Percentiles rank a stretch among this genome's conserved stretches.
phyloP scores from a whole-genome alignment of 2,113 vertebrate species.

The Lontra canadensis region DNA sequence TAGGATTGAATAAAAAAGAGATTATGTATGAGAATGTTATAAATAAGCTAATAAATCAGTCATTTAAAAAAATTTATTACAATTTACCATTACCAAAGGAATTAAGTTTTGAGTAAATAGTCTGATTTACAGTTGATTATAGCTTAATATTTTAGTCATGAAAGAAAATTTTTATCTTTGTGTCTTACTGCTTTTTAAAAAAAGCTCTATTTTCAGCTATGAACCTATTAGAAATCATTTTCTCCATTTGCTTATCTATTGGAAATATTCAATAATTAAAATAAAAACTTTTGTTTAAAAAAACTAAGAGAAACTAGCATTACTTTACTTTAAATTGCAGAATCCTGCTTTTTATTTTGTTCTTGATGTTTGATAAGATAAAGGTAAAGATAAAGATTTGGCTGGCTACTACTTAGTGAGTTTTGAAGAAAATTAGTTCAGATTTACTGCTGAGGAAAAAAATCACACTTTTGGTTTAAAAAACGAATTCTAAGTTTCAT shows the following conservation, averaged over 20 bases:
- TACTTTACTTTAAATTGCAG: background rate
- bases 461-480: slow-evolving; percentile 31
- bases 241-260: background rate
- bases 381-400: background rate
- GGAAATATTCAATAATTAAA: slow-evolving; percentile 42
- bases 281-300: background rate
- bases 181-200: background rate
- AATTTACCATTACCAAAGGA: background rate
- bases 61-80: background rate
- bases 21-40: slow-evolving; percentile 18
- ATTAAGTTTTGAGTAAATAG: slow-evolving; percentile 47
- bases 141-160: background rate
- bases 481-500: background rate
- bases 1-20: slow-evolving; percentile 10
- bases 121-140: slow-evolving; percentile 42
- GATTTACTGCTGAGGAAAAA: slow-evolving; percentile 5
- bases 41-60: slow-evolving; percentile 39
- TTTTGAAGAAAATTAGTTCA: slow-evolving; percentile 25
- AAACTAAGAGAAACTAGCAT: slow-evolving; percentile 26
- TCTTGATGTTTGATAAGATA: background rate
- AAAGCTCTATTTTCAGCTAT: background rate
- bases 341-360: slow-evolving; percentile 32
- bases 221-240: slow-evolving; percentile 9
- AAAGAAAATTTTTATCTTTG: slow-evolving; percentile 37
- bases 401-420: background rate